Evolutionary conservation across 2,797 vertebrate genomes (phyloP).

Genomic region (Oryzias sinensis): DNA sequence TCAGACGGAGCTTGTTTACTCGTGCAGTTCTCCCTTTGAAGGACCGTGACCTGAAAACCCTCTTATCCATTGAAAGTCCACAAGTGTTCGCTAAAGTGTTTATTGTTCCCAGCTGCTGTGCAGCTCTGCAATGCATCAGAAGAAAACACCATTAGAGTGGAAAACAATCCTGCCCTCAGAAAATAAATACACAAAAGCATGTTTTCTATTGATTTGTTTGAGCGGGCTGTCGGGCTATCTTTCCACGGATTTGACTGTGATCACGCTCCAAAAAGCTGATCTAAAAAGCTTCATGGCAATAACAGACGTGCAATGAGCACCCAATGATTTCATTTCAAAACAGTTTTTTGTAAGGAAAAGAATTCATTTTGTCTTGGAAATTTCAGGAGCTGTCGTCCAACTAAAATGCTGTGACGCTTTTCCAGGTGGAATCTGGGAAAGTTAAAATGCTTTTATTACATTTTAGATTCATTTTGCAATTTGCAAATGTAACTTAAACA

Average conservation of each 20-base stretch:
- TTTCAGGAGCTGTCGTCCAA: constrained; percentile 35
- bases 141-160: constrained; percentile 15
- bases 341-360: constrained; percentile 1
- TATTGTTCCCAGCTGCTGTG: constrained; percentile 46
- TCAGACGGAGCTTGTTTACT: constrained; percentile 27
- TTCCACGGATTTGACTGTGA: too few species aligned
- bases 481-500: constrained; percentile 24
- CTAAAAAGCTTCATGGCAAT: constrained; percentile 4
- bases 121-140: not conserved
- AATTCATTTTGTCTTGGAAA: constrained; percentile 45
- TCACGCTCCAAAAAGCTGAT: too few species aligned
- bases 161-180: not conserved
- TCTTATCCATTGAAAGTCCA: constrained; percentile 56
- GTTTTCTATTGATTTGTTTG: too few species aligned
- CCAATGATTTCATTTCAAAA: constrained; percentile 33
- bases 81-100: constrained; percentile 4
- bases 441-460: not conserved
- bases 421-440: constrained; percentile 25
- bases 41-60: constrained; percentile 32
- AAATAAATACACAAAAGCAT: not conserved
- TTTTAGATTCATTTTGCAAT: not conserved
- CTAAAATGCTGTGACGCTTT: constrained; percentile 55
- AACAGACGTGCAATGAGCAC: constrained; percentile 36
- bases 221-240: too few species aligned
- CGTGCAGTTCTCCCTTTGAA: constrained; percentile 45